Conservation (phyloP, 2,113 vertebrate genomes). For the Bombycilla garrulus region DNA sequence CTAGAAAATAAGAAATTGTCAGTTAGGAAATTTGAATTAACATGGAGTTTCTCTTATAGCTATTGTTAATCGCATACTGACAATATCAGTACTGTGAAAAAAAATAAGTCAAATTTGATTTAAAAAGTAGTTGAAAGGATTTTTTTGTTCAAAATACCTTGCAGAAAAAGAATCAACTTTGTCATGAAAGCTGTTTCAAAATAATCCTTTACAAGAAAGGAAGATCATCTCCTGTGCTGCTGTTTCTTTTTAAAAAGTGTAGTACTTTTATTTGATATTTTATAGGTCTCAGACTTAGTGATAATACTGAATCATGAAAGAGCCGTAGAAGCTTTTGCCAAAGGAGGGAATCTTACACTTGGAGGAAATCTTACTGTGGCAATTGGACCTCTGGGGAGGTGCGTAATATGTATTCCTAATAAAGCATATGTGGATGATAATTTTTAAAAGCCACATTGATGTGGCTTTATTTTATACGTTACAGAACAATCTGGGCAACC, state of each 20-base stretch:
- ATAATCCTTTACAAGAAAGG: not conserved
- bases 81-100: not conserved
- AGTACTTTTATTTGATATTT: not conserved
- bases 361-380: conserved; percentile 95
- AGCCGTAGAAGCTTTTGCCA: conserved; percentile 95
- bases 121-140: not conserved
- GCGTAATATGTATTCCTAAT: not conserved
- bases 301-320: conserved; percentile 92
- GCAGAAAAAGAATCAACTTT: conserved; percentile 12
- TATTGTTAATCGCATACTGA: not conserved
- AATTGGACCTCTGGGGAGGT: conserved; percentile 90
- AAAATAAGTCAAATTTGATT: not conserved
- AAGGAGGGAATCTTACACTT: conserved; percentile 94
- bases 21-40: not conserved
- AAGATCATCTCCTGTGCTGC: not conserved
- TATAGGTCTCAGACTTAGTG: conserved; percentile 93
- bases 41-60: not conserved
- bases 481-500: not conserved
- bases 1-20: not conserved
- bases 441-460: not conserved
- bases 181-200: not conserved
- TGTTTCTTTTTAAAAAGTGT: not conserved
- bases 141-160: not conserved
- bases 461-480: not conserved
- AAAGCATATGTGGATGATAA: not conserved